Base-by-base conservation (phyloP, 2,113 vertebrate genomes). In the Ceuthmochares aereus region DNA sequence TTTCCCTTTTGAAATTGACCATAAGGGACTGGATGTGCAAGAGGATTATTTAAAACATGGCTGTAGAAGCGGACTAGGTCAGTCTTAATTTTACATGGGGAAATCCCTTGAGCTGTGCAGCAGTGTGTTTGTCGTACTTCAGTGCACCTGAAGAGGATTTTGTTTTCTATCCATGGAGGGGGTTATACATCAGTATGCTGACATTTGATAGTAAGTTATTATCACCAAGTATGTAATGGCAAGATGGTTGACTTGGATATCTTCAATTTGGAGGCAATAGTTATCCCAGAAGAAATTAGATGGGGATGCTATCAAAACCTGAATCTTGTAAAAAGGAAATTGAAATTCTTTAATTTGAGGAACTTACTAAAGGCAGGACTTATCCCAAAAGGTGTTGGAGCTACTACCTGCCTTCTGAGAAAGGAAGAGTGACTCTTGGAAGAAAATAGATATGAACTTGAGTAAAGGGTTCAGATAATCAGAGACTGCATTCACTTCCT, bases 1-100 rank as follows among this genome's bases (percentile, higher is more conserved):
- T 8, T 67, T 54, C 12, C 16, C 14, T 37, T n/a, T 52, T 37
- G 60, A 34, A 4, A 27, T 26, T 4, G 30, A n/a, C 64, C 11
- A 2, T 5, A 3, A 10, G 6, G 30, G 21, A 7, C 30, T 47
- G 58, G 77, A 16, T 2, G 0, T 18, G 43, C 42, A 58, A 52
- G 23, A 42, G 25, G 25, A 22, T 52, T 45, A 45, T 43, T 69
- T 51, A n/a, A 81, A 74, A 25, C 8, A 3, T 4, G 26, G 12
- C 37, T 30, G 43, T 23, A 19, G 59, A 4, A 36, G 29, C 17
- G 30, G 22, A 4, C 10, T 27, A 7, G 37, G 10, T 30, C 26
- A 26, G 4, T 22, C 37, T 45, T 85, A 58, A 27, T 58, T 43
- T 59, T 55, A 7, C 9, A 3, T 20, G 47, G 12, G 23, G 36